Conservation (phyloP, 2,797 vertebrate species). For the Florisuga fusca region DNA sequence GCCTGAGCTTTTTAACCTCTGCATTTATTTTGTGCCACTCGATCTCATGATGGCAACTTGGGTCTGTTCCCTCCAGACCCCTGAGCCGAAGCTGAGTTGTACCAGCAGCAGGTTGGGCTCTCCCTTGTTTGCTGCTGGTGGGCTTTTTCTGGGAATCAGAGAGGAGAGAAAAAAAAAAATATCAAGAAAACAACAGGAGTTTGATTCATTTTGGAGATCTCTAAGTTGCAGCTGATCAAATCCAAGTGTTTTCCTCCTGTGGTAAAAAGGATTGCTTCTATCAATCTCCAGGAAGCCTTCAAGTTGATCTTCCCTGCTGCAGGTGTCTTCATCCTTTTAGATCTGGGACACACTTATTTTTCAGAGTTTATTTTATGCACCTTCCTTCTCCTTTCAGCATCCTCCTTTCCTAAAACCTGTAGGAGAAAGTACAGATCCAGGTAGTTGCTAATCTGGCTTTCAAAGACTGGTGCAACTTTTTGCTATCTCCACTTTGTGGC, state of each 20-base stretch:
- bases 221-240: conserved; percentile 40
- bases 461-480: not conserved
- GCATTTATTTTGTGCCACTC: not conserved
- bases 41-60: not conserved
- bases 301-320: not conserved
- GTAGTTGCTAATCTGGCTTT: not conserved
- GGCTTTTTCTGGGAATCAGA: not conserved
- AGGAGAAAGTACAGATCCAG: not conserved
- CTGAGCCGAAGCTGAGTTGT: not conserved
- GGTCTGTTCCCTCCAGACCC: not conserved
- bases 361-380: not conserved
- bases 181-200: not conserved
- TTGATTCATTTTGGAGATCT: conserved; percentile 29
- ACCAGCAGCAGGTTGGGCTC: not conserved
- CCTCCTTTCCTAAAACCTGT: not conserved
- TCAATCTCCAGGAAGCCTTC: conserved; percentile 28
- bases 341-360: not conserved
- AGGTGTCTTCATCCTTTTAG: not conserved
- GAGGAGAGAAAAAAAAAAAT: not conserved
- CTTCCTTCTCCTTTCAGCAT: not conserved
- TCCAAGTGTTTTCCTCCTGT: not conserved
- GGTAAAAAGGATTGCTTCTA: conserved; percentile 34
- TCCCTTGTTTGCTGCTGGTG: not conserved
- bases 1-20: not conserved
- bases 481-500: not conserved